Percentiles rank a stretch among this genome's conserved stretches.
phyloP scores from a whole-genome alignment of 2,888 invertebrate genomes.

The Scaptomyza parva region DNA sequence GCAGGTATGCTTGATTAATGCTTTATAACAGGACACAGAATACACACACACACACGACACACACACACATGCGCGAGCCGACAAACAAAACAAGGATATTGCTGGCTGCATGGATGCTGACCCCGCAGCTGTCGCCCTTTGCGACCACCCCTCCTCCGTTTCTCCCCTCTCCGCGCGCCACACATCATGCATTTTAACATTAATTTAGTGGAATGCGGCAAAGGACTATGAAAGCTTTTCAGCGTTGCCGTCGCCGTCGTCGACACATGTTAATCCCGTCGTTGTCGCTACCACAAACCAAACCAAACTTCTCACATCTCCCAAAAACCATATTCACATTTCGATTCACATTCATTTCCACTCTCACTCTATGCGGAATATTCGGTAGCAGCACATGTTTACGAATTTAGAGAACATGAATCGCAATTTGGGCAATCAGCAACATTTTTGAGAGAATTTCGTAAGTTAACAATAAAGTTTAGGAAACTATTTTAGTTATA shows the following conservation, averaged over 20 bases:
- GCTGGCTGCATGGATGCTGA: slow-evolving; percentile 49
- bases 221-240: slow-evolving; percentile 71
- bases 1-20: slow-evolving; percentile 82
- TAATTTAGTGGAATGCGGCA: slow-evolving; percentile 77
- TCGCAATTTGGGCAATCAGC: slow-evolving; percentile 14
- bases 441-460: slow-evolving; percentile 15
- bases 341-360: slow-evolving; percentile 18
- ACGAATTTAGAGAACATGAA: slow-evolving; percentile 22
- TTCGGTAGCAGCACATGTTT: slow-evolving; percentile 17
- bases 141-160: too few relatives aligned
- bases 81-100: slow-evolving; percentile 54
- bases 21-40: slow-evolving; percentile 67
- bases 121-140: slow-evolving; percentile 48
- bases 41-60: slow-evolving; percentile 40
- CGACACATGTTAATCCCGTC: slow-evolving; percentile 75
- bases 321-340: slow-evolving; percentile 21
- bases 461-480: neutral
- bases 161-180: neutral
- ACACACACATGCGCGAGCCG: slow-evolving; percentile 39
- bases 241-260: slow-evolving; percentile 60
- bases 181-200: slow-evolving; percentile 70
- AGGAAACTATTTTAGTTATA: too few relatives aligned
- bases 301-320: slow-evolving; percentile 35
- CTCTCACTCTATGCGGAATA: slow-evolving; percentile 23
- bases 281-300: slow-evolving; percentile 44